These are phyloP conservation scores for Pseudonaja textilis DNA, from an alignment of 2,113 vertebrate genomes.

Conservation along the genomic window DNA sequence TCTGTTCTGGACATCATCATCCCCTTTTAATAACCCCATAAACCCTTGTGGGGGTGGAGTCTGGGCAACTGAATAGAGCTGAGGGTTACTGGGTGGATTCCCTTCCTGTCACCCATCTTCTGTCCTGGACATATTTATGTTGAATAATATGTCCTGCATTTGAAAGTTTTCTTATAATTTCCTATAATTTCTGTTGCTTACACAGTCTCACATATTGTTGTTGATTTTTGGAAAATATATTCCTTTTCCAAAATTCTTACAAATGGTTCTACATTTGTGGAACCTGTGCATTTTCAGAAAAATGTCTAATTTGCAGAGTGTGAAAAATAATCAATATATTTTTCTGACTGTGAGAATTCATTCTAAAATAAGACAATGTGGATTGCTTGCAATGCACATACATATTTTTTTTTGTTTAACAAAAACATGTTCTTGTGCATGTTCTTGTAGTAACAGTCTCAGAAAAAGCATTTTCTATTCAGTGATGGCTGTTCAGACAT, in stretches of 20 bases:
- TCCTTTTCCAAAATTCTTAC: constrained; percentile 50
- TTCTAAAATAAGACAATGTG: constrained; percentile 31
- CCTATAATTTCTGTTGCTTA: constrained; percentile 24
- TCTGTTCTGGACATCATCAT: background rate
- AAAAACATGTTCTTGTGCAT: background rate
- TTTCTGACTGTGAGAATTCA: constrained; percentile 26
- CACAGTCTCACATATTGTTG: constrained; percentile 13
- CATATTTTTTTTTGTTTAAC: background rate
- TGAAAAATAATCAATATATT: constrained; percentile 38
- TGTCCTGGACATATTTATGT: background rate
- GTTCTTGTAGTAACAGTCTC: background rate
- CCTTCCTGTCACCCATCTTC: background rate
- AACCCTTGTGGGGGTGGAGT: too few relatives aligned
- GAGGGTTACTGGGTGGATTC: too few relatives aligned
- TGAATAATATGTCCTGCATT: background rate
- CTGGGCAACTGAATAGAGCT: too few relatives aligned
- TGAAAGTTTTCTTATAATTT: background rate
- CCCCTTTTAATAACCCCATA: too few relatives aligned
- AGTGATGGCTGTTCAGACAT: background rate
- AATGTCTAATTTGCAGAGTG: constrained; percentile 13
- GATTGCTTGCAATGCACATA: background rate
- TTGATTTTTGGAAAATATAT: constrained; percentile 34
- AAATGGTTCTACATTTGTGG: constrained; percentile 43
- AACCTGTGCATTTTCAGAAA: constrained; percentile 47
- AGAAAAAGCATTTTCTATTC: background rate